These are phyloP conservation scores for Naja naja DNA, from an alignment of 2,113 vertebrate genomes.

Conservation along the genomic window DNA sequence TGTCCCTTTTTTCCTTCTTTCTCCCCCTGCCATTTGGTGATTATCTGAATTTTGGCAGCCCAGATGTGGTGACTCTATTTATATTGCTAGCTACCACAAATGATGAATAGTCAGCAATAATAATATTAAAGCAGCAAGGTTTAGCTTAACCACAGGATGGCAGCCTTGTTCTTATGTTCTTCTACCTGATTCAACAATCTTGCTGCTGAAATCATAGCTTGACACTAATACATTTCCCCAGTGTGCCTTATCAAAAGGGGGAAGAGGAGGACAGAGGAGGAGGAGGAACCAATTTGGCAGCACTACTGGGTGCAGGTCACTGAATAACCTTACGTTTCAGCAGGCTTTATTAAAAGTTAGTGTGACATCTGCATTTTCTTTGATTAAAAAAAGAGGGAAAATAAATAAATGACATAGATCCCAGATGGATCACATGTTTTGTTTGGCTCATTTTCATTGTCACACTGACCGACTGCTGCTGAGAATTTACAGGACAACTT, in stretches of 20 bases:
- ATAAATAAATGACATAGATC: not conserved
- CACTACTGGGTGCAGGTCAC: slow-evolving; percentile 21
- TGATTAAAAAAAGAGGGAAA: not conserved
- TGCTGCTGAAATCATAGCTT: slow-evolving; percentile 13
- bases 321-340: slow-evolving; percentile 30
- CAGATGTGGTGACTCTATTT: not conserved
- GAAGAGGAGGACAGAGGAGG: too few relatives aligned
- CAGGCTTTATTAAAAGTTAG: slow-evolving; percentile 33
- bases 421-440: slow-evolving; percentile 26
- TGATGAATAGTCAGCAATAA: not conserved
- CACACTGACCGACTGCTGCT: not conserved
- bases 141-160: slow-evolving; percentile 51
- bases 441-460: slow-evolving; percentile 27
- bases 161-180: slow-evolving; percentile 48
- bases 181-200: not conserved
- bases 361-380: slow-evolving; percentile 36
- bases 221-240: slow-evolving; percentile 7
- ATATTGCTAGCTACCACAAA: not conserved
- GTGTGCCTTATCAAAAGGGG: not conserved
- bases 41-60: not conserved
- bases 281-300: slow-evolving; percentile 9
- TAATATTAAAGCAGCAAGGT: slow-evolving; percentile 11
- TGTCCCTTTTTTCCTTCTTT: not conserved
- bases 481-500: slow-evolving; percentile 7
- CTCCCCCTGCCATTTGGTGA: not conserved